Evolutionary conservation across 92 coral and sea anemone genomes (phyloP), one percentile per base, ranked within the genome.

Genomic region (Phenganax subtilis): DNA sequence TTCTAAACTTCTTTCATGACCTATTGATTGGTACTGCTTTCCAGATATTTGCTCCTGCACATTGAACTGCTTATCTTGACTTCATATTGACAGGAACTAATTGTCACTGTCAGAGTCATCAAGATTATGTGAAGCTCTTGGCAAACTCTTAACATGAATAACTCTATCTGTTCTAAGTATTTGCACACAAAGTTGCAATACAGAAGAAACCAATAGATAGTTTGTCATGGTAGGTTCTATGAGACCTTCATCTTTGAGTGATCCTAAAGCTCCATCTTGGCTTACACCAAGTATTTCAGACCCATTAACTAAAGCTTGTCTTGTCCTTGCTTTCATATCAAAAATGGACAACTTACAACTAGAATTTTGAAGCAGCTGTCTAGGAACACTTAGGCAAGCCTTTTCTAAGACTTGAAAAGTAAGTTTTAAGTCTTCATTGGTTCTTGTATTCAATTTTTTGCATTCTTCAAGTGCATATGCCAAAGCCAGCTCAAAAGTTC

Each of bases 161-260:
- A 91, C 75, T 67, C 85, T 82, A 44, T 94, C 97, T 29, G 89
- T 83, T 84, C 91, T 85, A 27, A 92, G 80, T 70, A 94, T 58
- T 85, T 88, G 93, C 56, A 92, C 74, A 25, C 88, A 31, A 29
- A 91, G 87, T 71, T 92, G 96, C 58, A 94, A 71, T 14, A 90
- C 51, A 54, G 89, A 89, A 62, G 84, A 83, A 55, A 90, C 44
- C 84, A 88, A 73, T 16, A 85, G 52, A 57, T 78, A 80, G 77
- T 94, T 94, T 29, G 87, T 92, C 62, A 55, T 44, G 52, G 88
- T 62, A 6, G 99, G 91, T 57, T 96, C 99, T 79, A 81, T 78
- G 64, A 92, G 31, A 12, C 85, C 87, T 10, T 60, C 59, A 31
- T 76, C 72, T 8, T 6, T n/a, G 14, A 92, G 92, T 47, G 88